These are phyloP conservation scores for Astreopora myriophthalma DNA, from an alignment of 64 coral and sea anemone genomes.

Conservation along the genomic window DNA sequence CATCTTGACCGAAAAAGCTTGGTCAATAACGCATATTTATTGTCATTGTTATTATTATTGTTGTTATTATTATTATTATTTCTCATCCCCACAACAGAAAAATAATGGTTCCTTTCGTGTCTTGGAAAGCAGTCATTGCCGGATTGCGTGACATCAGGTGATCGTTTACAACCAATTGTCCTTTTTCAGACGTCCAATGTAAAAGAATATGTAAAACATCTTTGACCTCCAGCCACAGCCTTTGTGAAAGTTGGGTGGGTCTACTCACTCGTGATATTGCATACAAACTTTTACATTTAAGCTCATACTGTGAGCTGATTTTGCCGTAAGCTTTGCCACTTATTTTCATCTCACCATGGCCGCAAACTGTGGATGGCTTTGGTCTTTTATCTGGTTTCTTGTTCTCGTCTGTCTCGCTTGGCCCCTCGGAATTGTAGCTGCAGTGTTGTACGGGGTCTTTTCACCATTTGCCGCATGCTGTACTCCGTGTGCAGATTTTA, in stretches of 20 bases:
- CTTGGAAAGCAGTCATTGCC: too few species aligned
- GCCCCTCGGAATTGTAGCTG: slow-evolving; percentile 85
- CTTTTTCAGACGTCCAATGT: background rate
- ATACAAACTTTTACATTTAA: background rate
- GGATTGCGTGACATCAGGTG: slow-evolving; percentile 12
- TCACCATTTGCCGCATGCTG: slow-evolving; percentile 97
- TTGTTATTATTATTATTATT: too few species aligned
- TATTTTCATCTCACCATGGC: background rate
- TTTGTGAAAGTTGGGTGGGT: background rate
- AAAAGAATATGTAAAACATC: slow-evolving; percentile 3
- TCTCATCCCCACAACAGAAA: too few species aligned
- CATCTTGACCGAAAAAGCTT: too few species aligned
- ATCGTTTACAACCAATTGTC: background rate
- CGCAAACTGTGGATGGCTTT: slow-evolving; percentile 89
- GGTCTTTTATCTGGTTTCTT: slow-evolving; percentile 90
- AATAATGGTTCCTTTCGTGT: too few species aligned
- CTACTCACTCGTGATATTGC: background rate
- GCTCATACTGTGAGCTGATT: background rate
- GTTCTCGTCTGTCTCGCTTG: slow-evolving; percentile 80
- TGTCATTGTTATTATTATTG: too few species aligned
- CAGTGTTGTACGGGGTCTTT: slow-evolving; percentile 91
- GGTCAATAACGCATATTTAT: too few species aligned
- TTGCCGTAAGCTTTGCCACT: background rate
- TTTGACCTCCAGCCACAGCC: background rate
- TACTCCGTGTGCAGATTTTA: slow-evolving; percentile 78